Base-by-base conservation (phyloP, 2,113 vertebrate genomes). In the Eulemur macaco region DNA sequence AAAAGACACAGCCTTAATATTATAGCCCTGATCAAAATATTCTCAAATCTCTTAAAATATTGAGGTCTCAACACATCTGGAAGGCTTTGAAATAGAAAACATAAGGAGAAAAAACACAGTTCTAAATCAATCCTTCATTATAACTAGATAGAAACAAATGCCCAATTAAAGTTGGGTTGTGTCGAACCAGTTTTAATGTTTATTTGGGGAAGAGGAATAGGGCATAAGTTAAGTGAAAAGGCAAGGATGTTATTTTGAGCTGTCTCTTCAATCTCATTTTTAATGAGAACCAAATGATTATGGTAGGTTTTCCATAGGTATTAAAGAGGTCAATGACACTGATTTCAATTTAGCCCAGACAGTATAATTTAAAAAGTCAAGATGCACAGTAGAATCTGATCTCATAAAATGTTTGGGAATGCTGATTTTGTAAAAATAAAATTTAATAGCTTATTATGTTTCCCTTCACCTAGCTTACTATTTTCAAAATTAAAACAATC, bases 401-500 rank as follows among this genome's bases (percentile, higher is more conserved):
- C 45, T 63, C 54, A 25, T 47, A 21, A 58, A 50, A 34, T 15
- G 47, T 78, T 77, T 96, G 77, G 5, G 11, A 54, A 60, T 80
- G 20, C 58, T 78, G 14, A 85, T 88, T 89, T 86, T 58, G 80
- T 6, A 69, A 69, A 89, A 63, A 63, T 25, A 42, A 85, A 85
- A 90, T 52, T 15, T 77, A 94, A 69, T 58, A 31, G 20, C 64
- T 96, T 68, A 86, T 54, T 73, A 42, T 56, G 68, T 50, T 84
- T 74, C 8, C 27, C 6, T 87, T 93, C 27, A 50, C 17, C 27
- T 71, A 54, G 17, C 13, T 87, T 89, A 58, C 52, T 89, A 42
- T 54, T 89, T 96, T 78, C 14, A 89, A 73, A 92, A 92, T 50
- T n/a, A 42, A 80, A 93, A 82, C 2, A 71, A 73, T 88, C 15